Evolutionary conservation across 2,888 invertebrate genomes (phyloP), one percentile per base, ranked within the genome.

Genomic region (Caenorhabditis sp.): DNA sequence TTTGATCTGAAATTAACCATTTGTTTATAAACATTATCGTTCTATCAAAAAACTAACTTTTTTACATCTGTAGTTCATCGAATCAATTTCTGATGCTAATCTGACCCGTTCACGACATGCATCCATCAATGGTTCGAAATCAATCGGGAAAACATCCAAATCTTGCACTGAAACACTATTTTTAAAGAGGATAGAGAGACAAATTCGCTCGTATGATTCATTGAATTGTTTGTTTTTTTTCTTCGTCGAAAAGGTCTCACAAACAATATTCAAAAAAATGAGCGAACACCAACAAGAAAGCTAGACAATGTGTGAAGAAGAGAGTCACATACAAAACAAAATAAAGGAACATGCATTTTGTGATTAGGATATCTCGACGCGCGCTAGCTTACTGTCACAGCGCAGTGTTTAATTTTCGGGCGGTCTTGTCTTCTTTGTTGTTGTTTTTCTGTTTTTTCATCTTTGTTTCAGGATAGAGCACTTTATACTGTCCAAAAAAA

Each of bases 101-200:
- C 91, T 90, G 0, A 96, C 93, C 64, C 93, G 90, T 71, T 92
- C 91, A 23, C 66, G 51, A 49, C 81, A 91, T 0, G 91, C 90
- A 0, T 91, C 88, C 66, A 93, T 88, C 17, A 92, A 89, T 12
- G 77, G 73, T 36, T 63, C 70, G 12, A 71, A 68, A 53, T 91
- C 90, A 0, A 95, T 91, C 0, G 95, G 95, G 89, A 96, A 96
- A 0, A 91, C 88, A 0, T 95, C 93, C 37, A 97, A 89, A 78
- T 80, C 78, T 62, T 75, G 54, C 53, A 71, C 80, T 80, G 59
- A 63, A 79, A 74, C n/a, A n/a, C n/a, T n/a, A n/a, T n/a, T n/a
- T n/a, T n/a, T n/a, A n/a, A n/a, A n/a, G n/a, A 53, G 43, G 5
- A 54, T 43, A 6, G 24, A 12, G 54, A 10, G 19, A 54, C 54